phyloP scores from a whole-genome alignment of 2,797 vertebrate species.

The Sebastes melanostomus region DNA sequence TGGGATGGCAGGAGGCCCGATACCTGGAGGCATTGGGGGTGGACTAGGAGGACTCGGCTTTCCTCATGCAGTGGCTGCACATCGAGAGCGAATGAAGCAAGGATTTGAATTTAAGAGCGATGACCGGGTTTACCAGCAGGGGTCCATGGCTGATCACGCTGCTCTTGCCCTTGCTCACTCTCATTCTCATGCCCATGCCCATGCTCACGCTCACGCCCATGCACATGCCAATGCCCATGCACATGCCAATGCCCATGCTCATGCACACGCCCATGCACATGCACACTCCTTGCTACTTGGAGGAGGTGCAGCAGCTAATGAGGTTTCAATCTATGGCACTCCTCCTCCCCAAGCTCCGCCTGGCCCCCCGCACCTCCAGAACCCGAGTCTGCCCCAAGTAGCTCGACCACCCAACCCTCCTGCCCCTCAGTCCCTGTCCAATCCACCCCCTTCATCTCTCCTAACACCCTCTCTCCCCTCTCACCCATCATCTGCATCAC shows the following conservation, averaged over 20 bases:
- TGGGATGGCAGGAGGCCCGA: slow-evolving; percentile 73
- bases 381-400: slow-evolving; percentile 74
- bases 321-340: slow-evolving; percentile 84
- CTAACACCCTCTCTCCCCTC: slow-evolving; percentile 75
- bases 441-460: slow-evolving; percentile 80
- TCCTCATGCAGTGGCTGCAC: slow-evolving; percentile 83
- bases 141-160: slow-evolving; percentile 77
- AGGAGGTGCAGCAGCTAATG: slow-evolving; percentile 74
- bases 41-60: slow-evolving; percentile 88
- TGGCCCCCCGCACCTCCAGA: slow-evolving; percentile 77
- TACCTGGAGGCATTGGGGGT: slow-evolving; percentile 78
- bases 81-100: slow-evolving; percentile 92
- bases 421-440: slow-evolving; percentile 84
- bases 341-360: slow-evolving; percentile 77
- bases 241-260: slow-evolving; percentile 56
- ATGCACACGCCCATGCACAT: slow-evolving; percentile 71
- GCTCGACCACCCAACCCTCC: slow-evolving; percentile 83
- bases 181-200: slow-evolving; percentile 76
- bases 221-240: slow-evolving; percentile 68
- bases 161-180: slow-evolving; percentile 83
- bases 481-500: slow-evolving; percentile 80
- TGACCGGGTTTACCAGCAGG: slow-evolving; percentile 86
- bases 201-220: slow-evolving; percentile 67
- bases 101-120: slow-evolving; percentile 98
- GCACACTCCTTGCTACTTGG: slow-evolving; percentile 83